These are phyloP conservation scores for Heteronetta atricapilla DNA, from an alignment of 2,113 vertebrate genomes.

Conservation along the genomic window DNA sequence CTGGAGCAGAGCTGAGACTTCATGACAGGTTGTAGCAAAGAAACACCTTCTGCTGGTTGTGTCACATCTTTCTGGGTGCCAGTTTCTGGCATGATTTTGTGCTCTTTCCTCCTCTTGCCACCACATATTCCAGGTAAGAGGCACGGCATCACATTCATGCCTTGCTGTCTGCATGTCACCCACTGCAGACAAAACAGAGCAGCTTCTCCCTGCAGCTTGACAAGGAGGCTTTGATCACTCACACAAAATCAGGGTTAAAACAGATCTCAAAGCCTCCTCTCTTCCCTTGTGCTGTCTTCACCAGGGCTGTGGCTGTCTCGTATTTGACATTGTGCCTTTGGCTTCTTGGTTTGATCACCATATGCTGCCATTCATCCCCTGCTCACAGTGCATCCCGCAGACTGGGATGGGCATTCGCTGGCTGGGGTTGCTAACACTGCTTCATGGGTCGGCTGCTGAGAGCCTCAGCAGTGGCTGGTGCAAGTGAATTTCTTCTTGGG, in stretches of 20 bases:
- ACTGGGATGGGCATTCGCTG: background rate
- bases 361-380: background rate
- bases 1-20: background rate
- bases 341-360: background rate
- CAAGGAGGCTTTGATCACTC: background rate
- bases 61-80: background rate
- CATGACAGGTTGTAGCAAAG: background rate
- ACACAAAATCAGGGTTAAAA: background rate
- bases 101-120: background rate
- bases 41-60: background rate
- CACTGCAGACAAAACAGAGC: background rate
- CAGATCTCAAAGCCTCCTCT: background rate
- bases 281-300: background rate
- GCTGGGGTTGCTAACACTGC: background rate
- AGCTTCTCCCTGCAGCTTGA: background rate
- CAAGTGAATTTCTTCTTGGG: background rate
- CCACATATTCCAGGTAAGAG: background rate
- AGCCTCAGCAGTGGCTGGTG: background rate
- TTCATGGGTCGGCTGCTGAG: accelerated
- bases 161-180: background rate
- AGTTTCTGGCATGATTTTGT: background rate
- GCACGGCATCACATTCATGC: background rate
- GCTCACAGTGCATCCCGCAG: background rate
- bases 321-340: background rate
- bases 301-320: background rate